Conservation (phyloP, 2,113 vertebrate species). For the Brachypteracias leptosomus region DNA sequence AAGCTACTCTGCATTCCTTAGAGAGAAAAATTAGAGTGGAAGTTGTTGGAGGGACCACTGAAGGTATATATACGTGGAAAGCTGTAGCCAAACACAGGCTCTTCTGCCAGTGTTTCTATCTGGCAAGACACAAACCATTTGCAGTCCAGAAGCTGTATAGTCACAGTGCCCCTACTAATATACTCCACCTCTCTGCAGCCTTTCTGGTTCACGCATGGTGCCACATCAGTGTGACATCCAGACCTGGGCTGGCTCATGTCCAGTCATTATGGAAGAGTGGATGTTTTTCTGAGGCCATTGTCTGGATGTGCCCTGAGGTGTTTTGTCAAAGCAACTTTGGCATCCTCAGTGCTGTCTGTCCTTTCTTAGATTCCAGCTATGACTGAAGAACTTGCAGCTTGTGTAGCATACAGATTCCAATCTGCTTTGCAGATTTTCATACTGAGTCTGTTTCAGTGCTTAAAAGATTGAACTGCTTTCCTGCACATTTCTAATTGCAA, state of each 20-base stretch:
- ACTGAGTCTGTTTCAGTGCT: not conserved
- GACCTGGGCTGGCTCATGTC: not conserved
- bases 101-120: not conserved
- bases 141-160: not conserved
- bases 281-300: not conserved
- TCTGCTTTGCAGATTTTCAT: not conserved
- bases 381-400: not conserved
- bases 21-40: not conserved
- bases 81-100: not conserved
- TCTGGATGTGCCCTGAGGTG: not conserved
- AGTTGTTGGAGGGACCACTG: not conserved
- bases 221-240: not conserved
- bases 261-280: fast-evolving
- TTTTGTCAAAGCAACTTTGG: fast-evolving
- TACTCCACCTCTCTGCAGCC: not conserved
- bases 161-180: fast-evolving
- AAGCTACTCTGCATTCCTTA: not conserved
- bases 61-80: not conserved
- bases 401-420: fast-evolving
- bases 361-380: not conserved
- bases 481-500: not conserved
- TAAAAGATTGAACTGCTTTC: not conserved
- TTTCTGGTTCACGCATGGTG: not conserved
- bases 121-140: not conserved
- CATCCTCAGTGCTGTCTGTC: not conserved